These are phyloP conservation scores for Cranoglanis bouderius DNA, from an alignment of 2,113 vertebrate species.

Conservation along the genomic window DNA sequence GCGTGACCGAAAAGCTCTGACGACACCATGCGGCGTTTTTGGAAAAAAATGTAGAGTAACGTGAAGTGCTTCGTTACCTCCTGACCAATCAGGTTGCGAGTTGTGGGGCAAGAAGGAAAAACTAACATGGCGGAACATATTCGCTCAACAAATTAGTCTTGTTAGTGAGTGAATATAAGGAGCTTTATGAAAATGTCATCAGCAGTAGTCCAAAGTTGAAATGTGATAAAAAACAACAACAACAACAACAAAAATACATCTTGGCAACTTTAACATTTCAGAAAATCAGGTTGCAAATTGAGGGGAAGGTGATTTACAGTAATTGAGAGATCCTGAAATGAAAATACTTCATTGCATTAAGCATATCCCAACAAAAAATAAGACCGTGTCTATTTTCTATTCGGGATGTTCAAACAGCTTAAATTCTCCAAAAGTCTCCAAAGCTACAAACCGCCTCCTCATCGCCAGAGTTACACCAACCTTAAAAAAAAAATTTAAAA, in stretches of 20 bases:
- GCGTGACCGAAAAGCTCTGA: background rate
- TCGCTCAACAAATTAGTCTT: background rate
- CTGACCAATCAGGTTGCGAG: background rate
- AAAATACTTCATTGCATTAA: background rate
- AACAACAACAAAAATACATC: too few species aligned
- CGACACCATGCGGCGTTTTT: background rate
- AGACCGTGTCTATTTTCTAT: background rate
- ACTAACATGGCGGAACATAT: background rate
- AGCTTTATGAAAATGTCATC: background rate
- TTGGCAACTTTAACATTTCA: background rate
- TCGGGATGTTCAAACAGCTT: background rate
- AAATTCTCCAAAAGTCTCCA: background rate
- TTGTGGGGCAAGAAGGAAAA: background rate
- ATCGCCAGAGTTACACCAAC: background rate
- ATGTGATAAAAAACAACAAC: too few species aligned
- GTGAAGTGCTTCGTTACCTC: background rate
- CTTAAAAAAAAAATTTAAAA: background rate
- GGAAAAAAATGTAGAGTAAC: background rate
- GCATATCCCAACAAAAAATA: background rate
- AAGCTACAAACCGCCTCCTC: background rate
- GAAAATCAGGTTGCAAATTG: background rate
- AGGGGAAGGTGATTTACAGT: too few species aligned
- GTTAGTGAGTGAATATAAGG: background rate
- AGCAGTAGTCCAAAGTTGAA: background rate
- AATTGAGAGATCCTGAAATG: background rate